Evolutionary conservation across 2,797 vertebrate genomes (phyloP).

Genomic region (Merluccius polli): DNA sequence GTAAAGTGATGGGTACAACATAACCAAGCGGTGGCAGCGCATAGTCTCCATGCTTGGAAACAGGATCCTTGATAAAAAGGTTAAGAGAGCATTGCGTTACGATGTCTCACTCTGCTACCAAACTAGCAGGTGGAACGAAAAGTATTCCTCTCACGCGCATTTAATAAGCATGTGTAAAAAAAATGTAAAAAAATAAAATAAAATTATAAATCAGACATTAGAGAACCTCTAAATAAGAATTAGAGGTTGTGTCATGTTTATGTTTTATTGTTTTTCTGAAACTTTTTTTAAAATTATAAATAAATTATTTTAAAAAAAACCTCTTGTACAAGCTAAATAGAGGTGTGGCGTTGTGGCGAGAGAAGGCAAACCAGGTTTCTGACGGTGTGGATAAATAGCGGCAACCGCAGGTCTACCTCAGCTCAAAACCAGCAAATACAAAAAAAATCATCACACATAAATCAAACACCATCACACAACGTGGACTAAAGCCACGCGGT

Average conservation of each 20-base stretch:
- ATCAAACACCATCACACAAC: neutral
- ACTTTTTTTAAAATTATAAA: no score
- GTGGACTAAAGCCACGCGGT: neutral
- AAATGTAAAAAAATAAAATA: neutral
- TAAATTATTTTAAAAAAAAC: no score
- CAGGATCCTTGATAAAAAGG: neutral
- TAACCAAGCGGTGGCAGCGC: neutral
- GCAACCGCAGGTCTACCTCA: no score
- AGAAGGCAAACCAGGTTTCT: neutral
- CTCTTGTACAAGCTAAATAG: neutral
- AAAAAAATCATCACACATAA: neutral
- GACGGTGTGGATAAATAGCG: neutral
- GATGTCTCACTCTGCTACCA: neutral
- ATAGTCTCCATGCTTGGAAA: neutral
- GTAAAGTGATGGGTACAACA: neutral
- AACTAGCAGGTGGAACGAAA: conserved; percentile 1
- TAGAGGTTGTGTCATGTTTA: neutral
- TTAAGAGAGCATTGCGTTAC: neutral
- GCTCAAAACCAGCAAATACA: neutral
- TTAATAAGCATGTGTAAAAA: neutral
- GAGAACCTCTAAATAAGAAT: neutral
- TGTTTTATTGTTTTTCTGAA: neutral
- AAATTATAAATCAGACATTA: neutral
- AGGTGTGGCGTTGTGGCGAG: neutral
- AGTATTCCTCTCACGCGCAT: neutral